Base-by-base conservation (phyloP, 2,888 invertebrate species). In the Clostera curtula region DNA sequence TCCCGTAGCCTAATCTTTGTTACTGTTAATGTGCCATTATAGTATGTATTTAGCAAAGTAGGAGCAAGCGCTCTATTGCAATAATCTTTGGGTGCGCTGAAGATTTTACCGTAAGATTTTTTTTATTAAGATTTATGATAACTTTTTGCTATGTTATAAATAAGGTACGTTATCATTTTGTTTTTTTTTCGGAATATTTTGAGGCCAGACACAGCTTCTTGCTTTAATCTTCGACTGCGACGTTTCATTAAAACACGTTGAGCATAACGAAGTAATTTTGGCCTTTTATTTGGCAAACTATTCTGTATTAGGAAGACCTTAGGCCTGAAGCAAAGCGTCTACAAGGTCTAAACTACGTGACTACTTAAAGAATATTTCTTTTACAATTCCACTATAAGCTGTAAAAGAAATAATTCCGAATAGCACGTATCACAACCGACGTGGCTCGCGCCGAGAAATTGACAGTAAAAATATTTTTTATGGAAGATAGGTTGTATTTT, bases 341-440 rank as follows among this genome's bases (percentile, higher is more conserved):
- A 79, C 56, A 50, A 61, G 74, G 62, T 71, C 73, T 77, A 75
- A 56, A 63, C 77, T 79, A 79, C 75, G 77, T 72, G 77, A 57
- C 76, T 75, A 75, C 71, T 41, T 64, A 42, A 43, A 47, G 43
- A 60, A 63, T 62, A 60, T 65, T 63, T 58, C 71, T 68, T 68
- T 65, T 63, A 57, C 59, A 58, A 56, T 44, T 45, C 25, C 29
- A 34, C 27, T 27, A 19, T 31, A 36, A 37, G 32, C 42, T 46
- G 37, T 41, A 51, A 64, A 68, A 68, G 62, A 57, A 58, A 65
- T 56, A 63, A 49, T 48, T 54, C 39, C 57, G 61, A 74, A 71
- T 72, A 80, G 79, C 77, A 79, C 80, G 80, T 67, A 65, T 82
- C 82, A 80, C 80, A 82, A 82, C 80, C 80, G 71, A 72, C 69